Percentiles rank a stretch among this genome's conserved stretches.
phyloP scores from a whole-genome alignment of 2,113 vertebrate genomes.

The Macquaria australasica region DNA sequence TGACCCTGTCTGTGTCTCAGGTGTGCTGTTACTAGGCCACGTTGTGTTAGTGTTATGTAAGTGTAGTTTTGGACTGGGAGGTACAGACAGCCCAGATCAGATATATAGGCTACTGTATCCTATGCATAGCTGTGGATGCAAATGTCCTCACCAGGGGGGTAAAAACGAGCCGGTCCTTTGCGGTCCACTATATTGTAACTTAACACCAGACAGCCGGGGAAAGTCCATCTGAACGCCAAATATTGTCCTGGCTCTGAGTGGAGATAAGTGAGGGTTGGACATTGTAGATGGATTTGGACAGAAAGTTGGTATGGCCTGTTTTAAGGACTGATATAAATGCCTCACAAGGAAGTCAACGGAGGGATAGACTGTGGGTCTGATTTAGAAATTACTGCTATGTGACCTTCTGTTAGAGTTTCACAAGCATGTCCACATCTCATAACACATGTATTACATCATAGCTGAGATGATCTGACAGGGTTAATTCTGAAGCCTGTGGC shows the following conservation, averaged over 20 bases:
- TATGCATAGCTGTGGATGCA: not conserved
- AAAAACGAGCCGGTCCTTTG: not conserved
- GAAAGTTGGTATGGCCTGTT: slow-evolving; percentile 6
- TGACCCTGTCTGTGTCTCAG: slow-evolving; percentile 6
- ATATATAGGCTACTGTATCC: slow-evolving; percentile 2
- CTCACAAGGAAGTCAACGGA: not conserved
- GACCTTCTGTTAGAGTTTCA: slow-evolving; percentile 24
- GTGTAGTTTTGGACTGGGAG: not conserved
- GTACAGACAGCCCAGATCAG: not conserved
- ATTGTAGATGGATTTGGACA: slow-evolving; percentile 10
- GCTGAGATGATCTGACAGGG: not conserved
- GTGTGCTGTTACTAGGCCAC: slow-evolving; percentile 22
- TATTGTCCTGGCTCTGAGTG: not conserved
- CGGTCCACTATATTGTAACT: not conserved
- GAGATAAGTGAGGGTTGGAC: not conserved
- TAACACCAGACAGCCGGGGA: not conserved
- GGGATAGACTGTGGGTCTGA: not conserved
- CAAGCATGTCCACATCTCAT: slow-evolving; percentile 4
- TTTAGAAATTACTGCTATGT: slow-evolving; percentile 15
- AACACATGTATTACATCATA: not conserved
- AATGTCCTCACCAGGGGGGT: not conserved
- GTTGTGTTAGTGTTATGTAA: slow-evolving; percentile 9
- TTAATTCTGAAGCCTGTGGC: not conserved
- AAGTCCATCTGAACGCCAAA: slow-evolving; percentile 9
- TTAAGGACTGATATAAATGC: slow-evolving; percentile 3